Evolutionary conservation across 2,113 vertebrate genomes (phyloP).

Genomic region (Neotoma lepida): DNA sequence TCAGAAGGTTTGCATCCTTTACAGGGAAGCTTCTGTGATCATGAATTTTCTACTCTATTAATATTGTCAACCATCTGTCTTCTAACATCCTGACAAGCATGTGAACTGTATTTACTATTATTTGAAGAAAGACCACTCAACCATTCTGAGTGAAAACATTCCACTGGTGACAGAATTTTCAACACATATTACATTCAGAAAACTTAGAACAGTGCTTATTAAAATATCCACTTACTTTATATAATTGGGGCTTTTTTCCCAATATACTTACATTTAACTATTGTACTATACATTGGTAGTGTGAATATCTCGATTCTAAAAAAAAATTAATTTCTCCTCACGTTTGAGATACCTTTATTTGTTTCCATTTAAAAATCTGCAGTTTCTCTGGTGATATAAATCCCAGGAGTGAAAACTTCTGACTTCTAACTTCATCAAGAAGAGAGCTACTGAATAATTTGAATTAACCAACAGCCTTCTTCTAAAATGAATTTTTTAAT

Average conservation of each 20-base stretch:
- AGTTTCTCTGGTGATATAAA: background rate
- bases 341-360: background rate
- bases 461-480: background rate
- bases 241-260: background rate
- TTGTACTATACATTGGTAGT: background rate
- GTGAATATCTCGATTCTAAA: background rate
- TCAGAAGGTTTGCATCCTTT: slow-evolving; percentile 67
- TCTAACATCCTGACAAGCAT: slow-evolving; percentile 80
- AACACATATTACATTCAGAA: slow-evolving; percentile 4
- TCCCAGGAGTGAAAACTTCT: background rate
- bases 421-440: background rate
- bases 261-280: background rate
- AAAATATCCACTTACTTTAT: background rate
- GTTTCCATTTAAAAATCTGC: background rate
- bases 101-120: slow-evolving; percentile 77
- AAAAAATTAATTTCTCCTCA: background rate
- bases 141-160: slow-evolving; percentile 43
- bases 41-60: slow-evolving; percentile 77
- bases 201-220: background rate
- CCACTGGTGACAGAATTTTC: slow-evolving; percentile 25
- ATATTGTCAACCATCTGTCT: slow-evolving; percentile 70
- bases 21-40: slow-evolving; percentile 73
- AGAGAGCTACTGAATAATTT: background rate
- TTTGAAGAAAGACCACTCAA: slow-evolving; percentile 62
- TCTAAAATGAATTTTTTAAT: background rate